Evolutionary conservation across 2,888 invertebrate species (phyloP), one percentile per base, ranked within the genome.

Genomic region (Chromoteleia sp.): DNA sequence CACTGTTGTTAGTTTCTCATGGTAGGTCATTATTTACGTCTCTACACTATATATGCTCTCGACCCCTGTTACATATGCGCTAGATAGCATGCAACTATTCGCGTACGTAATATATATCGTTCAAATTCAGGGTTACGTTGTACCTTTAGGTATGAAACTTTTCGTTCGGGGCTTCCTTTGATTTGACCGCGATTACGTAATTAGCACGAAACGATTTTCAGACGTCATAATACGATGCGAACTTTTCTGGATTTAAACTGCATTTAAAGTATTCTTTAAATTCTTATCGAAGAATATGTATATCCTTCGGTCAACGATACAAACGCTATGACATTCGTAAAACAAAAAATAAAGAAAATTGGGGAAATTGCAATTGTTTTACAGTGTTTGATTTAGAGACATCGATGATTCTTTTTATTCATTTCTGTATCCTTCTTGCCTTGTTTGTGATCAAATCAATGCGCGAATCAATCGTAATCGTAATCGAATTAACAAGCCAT

Each of bases 11-110:
- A 74, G 74, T 79, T 79, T 77, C 67, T 79, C 71, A 68, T 63
- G 73, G 79, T 76, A 82, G 79, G 82, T 82, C 75, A 76, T 75
- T 76, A 79, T 79, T 79, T 79, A 79, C 79, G 79, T 79, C 79
- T 79, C 17, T 43, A 36, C 19, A 48, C 67, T 67, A 67, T 74
- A 79, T 79, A 79, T 48, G 59, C 43, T 52, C 54, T 45, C 67
- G 52, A 45, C 54, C 65, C 65, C 15, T 65, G 65, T 74, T 65
- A 79, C 59, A 80, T 61, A 74, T 73, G 45, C 59, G 68, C 29
- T 52, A 67, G 73, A 68, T 80, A 68, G 70, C 80, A 63, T 68
- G 80, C 79, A 67, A 79, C 73, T 74, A 68, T 79, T 79, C 54
- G 25, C 36, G 52, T 43, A 41, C 12, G 58, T 68, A 39, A 25